phyloP scores from a whole-genome alignment of 92 coral and sea anemone species.

The Siderastrea siderea region DNA sequence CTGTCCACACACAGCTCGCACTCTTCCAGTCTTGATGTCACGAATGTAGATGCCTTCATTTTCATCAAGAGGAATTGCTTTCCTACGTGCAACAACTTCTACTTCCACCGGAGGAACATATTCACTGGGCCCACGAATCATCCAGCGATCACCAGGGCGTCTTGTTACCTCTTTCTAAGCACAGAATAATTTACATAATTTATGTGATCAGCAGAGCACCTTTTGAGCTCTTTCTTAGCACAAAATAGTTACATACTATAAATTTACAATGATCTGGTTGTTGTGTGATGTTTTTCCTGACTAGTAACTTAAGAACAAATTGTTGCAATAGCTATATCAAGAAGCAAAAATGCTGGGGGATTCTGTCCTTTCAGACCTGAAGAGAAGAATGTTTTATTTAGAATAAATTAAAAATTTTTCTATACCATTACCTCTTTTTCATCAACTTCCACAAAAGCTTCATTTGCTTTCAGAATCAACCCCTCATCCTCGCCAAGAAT shows the following conservation, averaged over 20 bases:
- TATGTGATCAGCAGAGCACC: no score
- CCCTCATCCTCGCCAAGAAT: slow-evolving; percentile 99
- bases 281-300: no score
- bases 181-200: no score
- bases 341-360: no score
- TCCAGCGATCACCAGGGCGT: slow-evolving; percentile 99
- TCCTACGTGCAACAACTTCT: slow-evolving; percentile 91
- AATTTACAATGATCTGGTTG: no score
- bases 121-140: slow-evolving; percentile 99
- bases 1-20: slow-evolving; percentile 98
- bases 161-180: slow-evolving; percentile 70
- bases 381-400: not conserved
- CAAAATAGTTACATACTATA: no score
- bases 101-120: slow-evolving; percentile 98
- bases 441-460: slow-evolving; percentile 84
- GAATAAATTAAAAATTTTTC: not conserved
- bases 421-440: slow-evolving; percentile 62
- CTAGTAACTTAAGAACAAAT: no score
- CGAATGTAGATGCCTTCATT: slow-evolving; percentile 99
- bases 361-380: no score
- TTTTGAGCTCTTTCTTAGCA: no score
- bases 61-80: slow-evolving; percentile 98
- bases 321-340: no score
- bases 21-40: slow-evolving; percentile 98
- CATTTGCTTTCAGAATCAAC: slow-evolving; percentile 92